A percentile compares a stretch with the other conserved stretches of the same genome.
These are phyloP conservation scores for Troglohyphantes excavatus DNA, from an alignment of 2,888 invertebrate species.

Conservation along the genomic window DNA sequence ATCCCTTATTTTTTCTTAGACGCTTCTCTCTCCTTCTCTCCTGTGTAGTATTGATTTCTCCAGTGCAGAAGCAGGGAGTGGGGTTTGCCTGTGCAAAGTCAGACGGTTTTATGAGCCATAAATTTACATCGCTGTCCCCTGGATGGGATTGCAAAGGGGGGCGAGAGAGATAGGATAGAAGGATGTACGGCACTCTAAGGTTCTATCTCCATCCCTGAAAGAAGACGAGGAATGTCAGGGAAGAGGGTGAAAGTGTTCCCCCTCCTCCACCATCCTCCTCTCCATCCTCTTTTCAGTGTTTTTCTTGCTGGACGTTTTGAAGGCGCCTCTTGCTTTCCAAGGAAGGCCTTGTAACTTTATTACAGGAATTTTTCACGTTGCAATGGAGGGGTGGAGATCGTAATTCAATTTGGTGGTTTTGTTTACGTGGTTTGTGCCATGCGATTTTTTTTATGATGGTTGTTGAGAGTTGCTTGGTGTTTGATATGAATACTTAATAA, in stretches of 20 bases:
- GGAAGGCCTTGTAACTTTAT: conserved; percentile 19
- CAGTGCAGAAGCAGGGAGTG: too few species aligned
- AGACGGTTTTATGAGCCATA: conserved; percentile 68
- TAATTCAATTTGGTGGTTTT: conserved; percentile 24
- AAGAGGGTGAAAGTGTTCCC: conserved; percentile 14
- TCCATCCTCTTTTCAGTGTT: conserved; percentile 4
- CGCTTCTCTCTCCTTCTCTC: not conserved
- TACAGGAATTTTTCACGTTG: conserved; percentile 17
- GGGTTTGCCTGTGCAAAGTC: conserved; percentile 63
- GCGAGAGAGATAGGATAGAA: not conserved
- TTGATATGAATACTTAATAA: too few species aligned
- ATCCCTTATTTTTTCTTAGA: conserved; percentile 33
- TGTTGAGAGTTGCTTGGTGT: too few species aligned
- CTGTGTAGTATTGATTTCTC: conserved; percentile 53
- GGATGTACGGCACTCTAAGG: conserved; percentile 10
- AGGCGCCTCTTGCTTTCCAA: conserved; percentile 25
- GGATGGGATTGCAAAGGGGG: conserved; percentile 54
- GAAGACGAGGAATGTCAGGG: conserved; percentile 33
- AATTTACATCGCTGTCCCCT: conserved; percentile 61
- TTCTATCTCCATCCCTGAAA: conserved; percentile 33
- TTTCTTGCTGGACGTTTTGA: not conserved
- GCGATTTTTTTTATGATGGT: too few species aligned
- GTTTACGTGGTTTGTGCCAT: not conserved
- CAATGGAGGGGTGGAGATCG: not conserved
- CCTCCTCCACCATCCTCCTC: not conserved